These are phyloP conservation scores for Typhlichthys eigenmanni DNA, from an alignment of 2,797 vertebrate genomes.

Conservation along the genomic window DNA sequence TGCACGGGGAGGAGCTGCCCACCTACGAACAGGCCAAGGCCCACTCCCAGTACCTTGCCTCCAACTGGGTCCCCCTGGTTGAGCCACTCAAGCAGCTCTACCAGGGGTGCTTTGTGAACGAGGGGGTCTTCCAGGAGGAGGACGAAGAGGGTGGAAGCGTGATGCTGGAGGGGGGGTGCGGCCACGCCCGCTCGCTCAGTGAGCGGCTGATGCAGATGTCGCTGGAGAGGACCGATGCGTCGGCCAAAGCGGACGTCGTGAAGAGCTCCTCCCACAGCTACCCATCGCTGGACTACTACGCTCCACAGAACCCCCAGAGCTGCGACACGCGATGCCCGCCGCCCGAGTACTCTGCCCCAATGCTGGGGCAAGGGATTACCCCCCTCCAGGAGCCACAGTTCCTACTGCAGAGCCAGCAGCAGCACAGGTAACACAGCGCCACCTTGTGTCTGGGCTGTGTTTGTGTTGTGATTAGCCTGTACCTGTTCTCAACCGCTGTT, in stretches of 20 bases:
- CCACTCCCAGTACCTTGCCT: slow-evolving; percentile 87
- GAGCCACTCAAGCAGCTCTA: slow-evolving; percentile 44
- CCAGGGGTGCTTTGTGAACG: slow-evolving; percentile 47
- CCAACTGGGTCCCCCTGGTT: slow-evolving; percentile 72
- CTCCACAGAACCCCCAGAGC: slow-evolving; percentile 50
- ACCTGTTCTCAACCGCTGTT: background rate
- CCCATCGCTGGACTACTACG: slow-evolving; percentile 86
- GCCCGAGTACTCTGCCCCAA: slow-evolving; percentile 82
- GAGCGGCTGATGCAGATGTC: slow-evolving; percentile 91
- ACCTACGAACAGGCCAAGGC: slow-evolving; percentile 96
- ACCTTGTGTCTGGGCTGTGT: slow-evolving; percentile 5
- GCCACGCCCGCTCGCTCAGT: slow-evolving; percentile 90
- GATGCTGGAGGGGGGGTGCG: slow-evolving; percentile 82
- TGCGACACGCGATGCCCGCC: slow-evolving; percentile 77
- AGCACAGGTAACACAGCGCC: slow-evolving; percentile 35
- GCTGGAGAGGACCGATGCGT: slow-evolving; percentile 82
- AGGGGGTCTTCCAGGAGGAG: slow-evolving; percentile 76
- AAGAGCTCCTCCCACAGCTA: slow-evolving; percentile 91
- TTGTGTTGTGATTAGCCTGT: slow-evolving; percentile 3
- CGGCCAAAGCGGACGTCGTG: slow-evolving; percentile 64
- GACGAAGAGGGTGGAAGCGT: slow-evolving; percentile 52
- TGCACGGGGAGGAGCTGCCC: slow-evolving; percentile 90
- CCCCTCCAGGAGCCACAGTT: slow-evolving; percentile 63
- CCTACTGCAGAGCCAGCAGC: slow-evolving; percentile 72
- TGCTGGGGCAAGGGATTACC: slow-evolving; percentile 75